Evolutionary conservation across 2,113 vertebrate species (phyloP), one percentile per base, ranked within the genome.

Genomic region (Oryzias curvinotus): DNA sequence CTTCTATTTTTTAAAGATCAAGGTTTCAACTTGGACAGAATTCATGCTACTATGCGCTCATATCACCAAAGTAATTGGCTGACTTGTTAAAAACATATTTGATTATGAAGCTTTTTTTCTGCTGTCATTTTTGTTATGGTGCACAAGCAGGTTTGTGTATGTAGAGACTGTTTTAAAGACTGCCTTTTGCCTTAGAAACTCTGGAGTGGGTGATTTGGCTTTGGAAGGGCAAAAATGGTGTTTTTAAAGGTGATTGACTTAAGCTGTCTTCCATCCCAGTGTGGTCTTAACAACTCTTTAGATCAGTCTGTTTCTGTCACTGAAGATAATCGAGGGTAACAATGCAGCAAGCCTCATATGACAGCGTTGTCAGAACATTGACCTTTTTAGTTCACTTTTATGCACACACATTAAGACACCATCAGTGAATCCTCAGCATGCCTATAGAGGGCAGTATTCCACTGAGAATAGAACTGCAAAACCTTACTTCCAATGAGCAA

Each of bases 41-140:
- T 92, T 92, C 90, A 76, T 88, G 68, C 73, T 88, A 82, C 82
- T 78, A 75, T 75, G 82, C 83, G 87, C 81, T 82, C 83, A 78
- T 78, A 88, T 85, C 86, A 78, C 74, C 75, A 76, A 70, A 80
- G 81, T 90, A 92, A 91, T 92, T 87, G 83, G 76, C 43, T 73
- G 69, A 59, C 88, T 91, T 87, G 60, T 91, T 91, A 90, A 90
- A 92, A 91, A 87, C 73, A 85, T 83, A 91, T 92, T 91, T 91
- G 81, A 80, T 70, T 12, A 58, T 57, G 55, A 85, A 81, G 89
- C 90, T 87, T 85, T 90, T 23, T 84, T 82, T 65, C 80, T 52
- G 75, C 68, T n/a, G 73, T 62, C 36, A 85, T 88, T 88, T 88
- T 86, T 88, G 2, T 8, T 80, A 84, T 84, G 77, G 3, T 66